These are phyloP conservation scores for Leiothrix lutea DNA, from an alignment of 2,113 vertebrate species.

Conservation along the genomic window DNA sequence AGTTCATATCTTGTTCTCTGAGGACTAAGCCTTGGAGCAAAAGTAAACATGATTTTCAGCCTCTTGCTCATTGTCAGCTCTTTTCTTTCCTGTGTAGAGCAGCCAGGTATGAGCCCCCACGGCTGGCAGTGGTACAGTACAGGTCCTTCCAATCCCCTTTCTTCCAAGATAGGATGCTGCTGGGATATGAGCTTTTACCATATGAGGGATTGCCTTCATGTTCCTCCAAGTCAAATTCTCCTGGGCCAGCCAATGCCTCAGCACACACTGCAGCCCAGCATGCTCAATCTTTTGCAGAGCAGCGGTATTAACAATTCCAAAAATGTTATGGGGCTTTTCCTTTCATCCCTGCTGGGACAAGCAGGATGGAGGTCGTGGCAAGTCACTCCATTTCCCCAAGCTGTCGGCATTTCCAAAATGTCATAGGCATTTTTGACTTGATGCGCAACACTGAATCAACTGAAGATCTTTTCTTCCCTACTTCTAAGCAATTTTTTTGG, in stretches of 20 bases:
- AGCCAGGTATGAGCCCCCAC: neutral
- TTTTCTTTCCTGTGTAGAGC: neutral
- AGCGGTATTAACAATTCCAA: neutral
- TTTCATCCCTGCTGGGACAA: neutral
- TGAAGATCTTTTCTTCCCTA: neutral
- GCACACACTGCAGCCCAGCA: neutral
- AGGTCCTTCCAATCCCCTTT: neutral
- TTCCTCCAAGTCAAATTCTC: neutral
- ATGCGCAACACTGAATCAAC: neutral
- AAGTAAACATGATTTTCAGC: neutral
- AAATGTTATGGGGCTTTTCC: neutral
- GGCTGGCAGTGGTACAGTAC: neutral
- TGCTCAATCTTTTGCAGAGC: neutral
- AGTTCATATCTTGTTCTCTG: neutral
- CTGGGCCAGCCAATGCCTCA: neutral
- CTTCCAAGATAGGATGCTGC: neutral
- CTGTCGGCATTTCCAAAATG: slow-evolving; percentile 41
- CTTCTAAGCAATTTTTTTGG: neutral
- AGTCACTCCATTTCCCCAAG: slow-evolving; percentile 9
- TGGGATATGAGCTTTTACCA: neutral
- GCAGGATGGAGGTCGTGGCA: neutral
- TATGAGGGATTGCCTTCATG: neutral
- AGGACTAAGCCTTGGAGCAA: neutral
- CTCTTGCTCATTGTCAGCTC: neutral
- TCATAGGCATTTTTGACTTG: neutral